Evolutionary conservation across 2,113 vertebrate genomes (phyloP).

Genomic region (Silurus meridionalis): DNA sequence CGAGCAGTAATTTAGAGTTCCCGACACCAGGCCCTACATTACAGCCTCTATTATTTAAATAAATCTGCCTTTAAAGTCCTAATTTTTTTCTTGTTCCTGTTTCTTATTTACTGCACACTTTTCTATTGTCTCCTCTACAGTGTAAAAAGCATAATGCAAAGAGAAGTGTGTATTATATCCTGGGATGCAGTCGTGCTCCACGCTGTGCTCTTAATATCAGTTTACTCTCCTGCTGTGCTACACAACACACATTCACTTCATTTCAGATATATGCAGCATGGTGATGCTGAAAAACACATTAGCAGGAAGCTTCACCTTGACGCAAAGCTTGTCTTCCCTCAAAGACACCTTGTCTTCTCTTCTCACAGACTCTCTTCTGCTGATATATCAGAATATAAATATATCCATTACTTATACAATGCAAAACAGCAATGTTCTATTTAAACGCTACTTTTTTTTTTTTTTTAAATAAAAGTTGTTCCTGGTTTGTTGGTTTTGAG

Average conservation of each 20-base stretch:
- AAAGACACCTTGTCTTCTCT: background rate
- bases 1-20: conserved; percentile 48
- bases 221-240: background rate
- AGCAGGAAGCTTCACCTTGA: background rate
- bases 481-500: background rate
- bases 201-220: conserved; percentile 8
- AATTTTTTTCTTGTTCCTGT: background rate
- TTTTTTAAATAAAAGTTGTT: too few species aligned
- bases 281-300: background rate
- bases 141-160: conserved; percentile 21
- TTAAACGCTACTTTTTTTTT: background rate
- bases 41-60: conserved; percentile 47
- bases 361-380: background rate
- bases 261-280: background rate
- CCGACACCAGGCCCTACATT: conserved; percentile 33
- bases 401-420: background rate
- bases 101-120: background rate
- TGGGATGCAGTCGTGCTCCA: conserved; percentile 15
- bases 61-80: conserved; percentile 14
- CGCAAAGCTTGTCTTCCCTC: background rate
- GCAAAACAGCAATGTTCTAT: background rate
- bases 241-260: background rate
- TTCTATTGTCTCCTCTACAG: background rate
- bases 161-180: conserved; percentile 36
- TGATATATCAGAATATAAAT: background rate